Base-by-base conservation (phyloP, 2,888 invertebrate genomes). In the Aethes cnicana region DNA sequence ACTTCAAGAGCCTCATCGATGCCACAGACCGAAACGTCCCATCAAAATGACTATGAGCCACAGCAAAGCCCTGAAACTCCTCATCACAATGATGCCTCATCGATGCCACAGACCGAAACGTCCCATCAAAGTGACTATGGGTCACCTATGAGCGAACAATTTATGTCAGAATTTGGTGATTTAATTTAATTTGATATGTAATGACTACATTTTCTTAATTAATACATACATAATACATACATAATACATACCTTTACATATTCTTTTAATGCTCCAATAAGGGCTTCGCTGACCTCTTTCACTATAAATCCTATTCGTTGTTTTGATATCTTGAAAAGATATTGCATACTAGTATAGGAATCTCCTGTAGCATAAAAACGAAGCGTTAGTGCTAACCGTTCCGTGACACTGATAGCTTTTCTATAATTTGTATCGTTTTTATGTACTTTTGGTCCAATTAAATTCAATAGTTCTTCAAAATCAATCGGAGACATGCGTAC, bases 381-480 rank as follows among this genome's bases (percentile, higher is more conserved):
- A 50, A 41, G 55, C 41, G 54, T 55, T 52, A 55, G 42, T 53
- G 55, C 55, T 54, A 57, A 54, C 26, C 54, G 36, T 56, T 57
- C 58, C 25, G 47, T 55, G 47, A 54, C 53, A 53, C 50, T 55
- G 46, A 59, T 59, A 37, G 56, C 54, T 56, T 52, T 52, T 58
- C 55, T 52, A 47, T 52, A 55, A 53, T 53, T 55, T 55, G 56
- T 57, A 55, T 57, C 28, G 21, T 43, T 47, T 55, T 57, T 55
- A 49, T 53, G 50, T 50, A 55, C 53, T 14, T 14, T 55, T 54
- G 55, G 55, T 55, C 55, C 54, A 59, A 56, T 55, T 53, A 56
- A 56, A 56, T 56, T 56, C 44, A 55, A n/a, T 21, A 60, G 53
- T 55, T 55, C 54, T 58, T 56, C 55, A 58, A 58, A 60, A 25